These are phyloP conservation scores for Papilio machaon DNA, from an alignment of 1,140 invertebrate species.

Conservation along the genomic window DNA sequence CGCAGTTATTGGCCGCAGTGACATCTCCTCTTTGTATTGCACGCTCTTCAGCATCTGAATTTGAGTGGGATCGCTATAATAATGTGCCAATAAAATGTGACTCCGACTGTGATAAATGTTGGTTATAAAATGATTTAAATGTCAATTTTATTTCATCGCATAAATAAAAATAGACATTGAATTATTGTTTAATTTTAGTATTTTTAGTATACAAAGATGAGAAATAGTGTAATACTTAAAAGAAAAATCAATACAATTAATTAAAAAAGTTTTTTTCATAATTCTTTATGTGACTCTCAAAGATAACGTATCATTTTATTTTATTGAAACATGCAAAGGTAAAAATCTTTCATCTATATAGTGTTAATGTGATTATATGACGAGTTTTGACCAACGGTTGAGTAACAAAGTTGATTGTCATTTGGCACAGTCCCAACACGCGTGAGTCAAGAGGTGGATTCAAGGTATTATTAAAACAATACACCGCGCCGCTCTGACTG, in stretches of 20 bases:
- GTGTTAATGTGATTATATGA: background rate
- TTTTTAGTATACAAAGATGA: background rate
- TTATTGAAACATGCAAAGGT: no score
- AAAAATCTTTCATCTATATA: background rate
- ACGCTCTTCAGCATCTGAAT: constrained; percentile 29
- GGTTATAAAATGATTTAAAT: constrained; percentile 35
- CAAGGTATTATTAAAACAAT: constrained; percentile 38
- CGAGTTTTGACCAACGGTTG: background rate
- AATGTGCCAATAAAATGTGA: constrained; percentile 32
- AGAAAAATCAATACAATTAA: no score
- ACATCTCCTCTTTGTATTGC: constrained; percentile 43
- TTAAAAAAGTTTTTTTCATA: no score
- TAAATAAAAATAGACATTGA: constrained; percentile 29
- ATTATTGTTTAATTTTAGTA: constrained; percentile 14
- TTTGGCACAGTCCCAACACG: constrained; percentile 24
- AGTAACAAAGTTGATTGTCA: constrained; percentile 31
- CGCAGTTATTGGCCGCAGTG: constrained; percentile 42
- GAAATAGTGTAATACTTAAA: background rate
- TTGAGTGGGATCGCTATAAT: constrained; percentile 27
- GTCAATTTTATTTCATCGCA: constrained; percentile 29
- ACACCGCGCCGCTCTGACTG: constrained; percentile 5
- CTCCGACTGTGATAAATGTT: constrained; percentile 25
- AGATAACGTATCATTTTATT: no score
- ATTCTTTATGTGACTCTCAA: no score
- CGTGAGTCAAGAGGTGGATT: constrained; percentile 29